Percentiles rank a stretch among this genome's conserved stretches.
These are phyloP conservation scores for Anoplopoma fimbria DNA, from an alignment of 2,113 vertebrate species.

Conservation along the genomic window DNA sequence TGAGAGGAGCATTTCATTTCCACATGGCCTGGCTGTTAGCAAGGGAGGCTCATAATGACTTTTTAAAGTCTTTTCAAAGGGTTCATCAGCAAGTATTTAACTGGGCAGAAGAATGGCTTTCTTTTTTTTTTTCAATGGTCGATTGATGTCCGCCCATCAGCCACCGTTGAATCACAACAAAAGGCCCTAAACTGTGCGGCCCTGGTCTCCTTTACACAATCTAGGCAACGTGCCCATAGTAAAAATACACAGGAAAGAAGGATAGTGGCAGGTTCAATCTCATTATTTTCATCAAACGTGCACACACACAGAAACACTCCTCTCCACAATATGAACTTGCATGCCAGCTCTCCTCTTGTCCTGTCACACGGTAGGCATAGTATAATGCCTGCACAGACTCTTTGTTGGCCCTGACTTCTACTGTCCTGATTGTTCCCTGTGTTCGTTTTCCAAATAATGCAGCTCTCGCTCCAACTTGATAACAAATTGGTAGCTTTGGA, in stretches of 20 bases:
- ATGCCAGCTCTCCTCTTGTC: slow-evolving; percentile 56
- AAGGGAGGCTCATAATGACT: slow-evolving; percentile 47
- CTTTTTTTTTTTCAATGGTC: slow-evolving; percentile 10
- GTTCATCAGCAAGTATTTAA: slow-evolving; percentile 58
- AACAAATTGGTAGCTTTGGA: slow-evolving; percentile 48
- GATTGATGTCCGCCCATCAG: slow-evolving; percentile 65
- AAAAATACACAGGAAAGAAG: slow-evolving; percentile 48
- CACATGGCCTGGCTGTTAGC: slow-evolving; percentile 33
- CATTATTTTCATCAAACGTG: slow-evolving; percentile 68
- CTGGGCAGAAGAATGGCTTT: slow-evolving; percentile 34
- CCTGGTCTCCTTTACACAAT: slow-evolving; percentile 46
- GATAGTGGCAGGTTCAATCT: slow-evolving; percentile 59
- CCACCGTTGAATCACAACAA: slow-evolving; percentile 61
- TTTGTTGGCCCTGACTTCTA: slow-evolving; percentile 30
- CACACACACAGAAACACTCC: slow-evolving; percentile 43
- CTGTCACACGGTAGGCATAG: slow-evolving; percentile 26
- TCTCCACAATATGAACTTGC: slow-evolving; percentile 40
- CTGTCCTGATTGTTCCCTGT: slow-evolving; percentile 23
- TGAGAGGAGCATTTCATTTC: slow-evolving; percentile 38
- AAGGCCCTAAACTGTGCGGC: slow-evolving; percentile 53
- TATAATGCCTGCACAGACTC: slow-evolving; percentile 8
- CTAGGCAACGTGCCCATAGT: slow-evolving; percentile 54
- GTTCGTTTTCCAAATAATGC: slow-evolving; percentile 42
- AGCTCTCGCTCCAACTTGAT: slow-evolving; percentile 34
- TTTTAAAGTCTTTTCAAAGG: slow-evolving; percentile 49